A percentile compares a stretch with the other conserved stretches of the same genome.
Conservation (phyloP, 1,140 invertebrate genomes). For the Ctenoplectra terminalis region DNA sequence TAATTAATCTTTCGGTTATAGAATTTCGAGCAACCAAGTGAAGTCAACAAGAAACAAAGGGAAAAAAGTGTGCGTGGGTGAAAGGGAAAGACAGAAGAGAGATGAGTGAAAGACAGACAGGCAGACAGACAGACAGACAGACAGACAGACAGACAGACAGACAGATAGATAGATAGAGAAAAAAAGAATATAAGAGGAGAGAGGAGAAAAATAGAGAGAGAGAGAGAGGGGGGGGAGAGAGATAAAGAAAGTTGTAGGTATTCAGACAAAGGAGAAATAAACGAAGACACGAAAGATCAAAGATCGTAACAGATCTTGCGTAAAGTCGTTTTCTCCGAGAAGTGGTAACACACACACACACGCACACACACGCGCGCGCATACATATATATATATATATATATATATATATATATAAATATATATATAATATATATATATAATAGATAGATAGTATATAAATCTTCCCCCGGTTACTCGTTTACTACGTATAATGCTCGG, state of each 20-base stretch:
- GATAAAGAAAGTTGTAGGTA: conserved; percentile 44
- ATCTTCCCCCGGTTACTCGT: conserved; percentile 53
- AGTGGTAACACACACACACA: not conserved
- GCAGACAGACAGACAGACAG: no score
- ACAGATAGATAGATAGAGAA: not conserved
- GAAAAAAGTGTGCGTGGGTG: not conserved
- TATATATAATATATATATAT: not conserved
- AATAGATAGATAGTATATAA: not conserved
- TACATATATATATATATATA: no score
- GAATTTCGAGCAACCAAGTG: conserved; percentile 56
- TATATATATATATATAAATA: not conserved
- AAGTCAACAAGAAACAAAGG: conserved; percentile 46
- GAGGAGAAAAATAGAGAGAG: conserved; percentile 17
- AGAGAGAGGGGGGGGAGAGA: not conserved
- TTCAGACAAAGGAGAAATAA: conserved; percentile 42
- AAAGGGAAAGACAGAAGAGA: not conserved
- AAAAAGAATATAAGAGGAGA: not conserved
- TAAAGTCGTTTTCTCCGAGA: conserved; percentile 19
- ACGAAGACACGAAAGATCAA: conserved; percentile 62
- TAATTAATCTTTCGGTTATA: conserved; percentile 35
- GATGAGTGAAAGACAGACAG: not conserved
- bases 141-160: no score
- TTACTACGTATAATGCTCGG: conserved; percentile 15
- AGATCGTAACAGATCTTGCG: conserved; percentile 42
- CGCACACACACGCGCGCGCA: no score